Percentiles rank a stretch among this genome's conserved stretches.
Conservation (phyloP, 1,140 invertebrate species). For the Drosophila truncata region DNA sequence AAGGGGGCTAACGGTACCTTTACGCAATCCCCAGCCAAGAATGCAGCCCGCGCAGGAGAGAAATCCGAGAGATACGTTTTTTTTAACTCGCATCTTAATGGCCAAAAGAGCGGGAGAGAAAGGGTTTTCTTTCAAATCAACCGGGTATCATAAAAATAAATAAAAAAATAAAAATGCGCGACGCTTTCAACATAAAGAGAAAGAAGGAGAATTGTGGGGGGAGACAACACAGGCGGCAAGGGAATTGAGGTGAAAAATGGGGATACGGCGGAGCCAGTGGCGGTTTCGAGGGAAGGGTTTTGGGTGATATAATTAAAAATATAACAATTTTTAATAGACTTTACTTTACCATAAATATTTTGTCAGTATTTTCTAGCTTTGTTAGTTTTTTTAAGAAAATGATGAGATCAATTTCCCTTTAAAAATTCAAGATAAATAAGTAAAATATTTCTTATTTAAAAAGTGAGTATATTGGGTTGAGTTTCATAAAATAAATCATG, state of each 20-base stretch:
- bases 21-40: conserved; percentile 74
- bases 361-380: too few relatives aligned
- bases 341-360: too few relatives aligned
- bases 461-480: too few relatives aligned
- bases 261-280: conserved; percentile 19
- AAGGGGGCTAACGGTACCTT: conserved; percentile 74
- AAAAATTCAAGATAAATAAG: too few relatives aligned
- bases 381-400: too few relatives aligned
- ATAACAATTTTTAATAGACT: too few relatives aligned
- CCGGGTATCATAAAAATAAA: conserved; percentile 77
- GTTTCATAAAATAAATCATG: too few relatives aligned
- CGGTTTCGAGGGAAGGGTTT: not conserved
- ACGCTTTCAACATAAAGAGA: conserved; percentile 78
- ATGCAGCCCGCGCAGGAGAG: conserved; percentile 49
- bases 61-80: conserved; percentile 47
- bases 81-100: conserved; percentile 4
- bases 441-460: too few relatives aligned
- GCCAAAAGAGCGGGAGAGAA: conserved; percentile 62
- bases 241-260: conserved; percentile 24
- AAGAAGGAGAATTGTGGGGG: conserved; percentile 19
- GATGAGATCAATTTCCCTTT: too few relatives aligned
- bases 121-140: conserved; percentile 70
- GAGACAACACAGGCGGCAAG: not conserved
- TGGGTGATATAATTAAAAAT: not conserved
- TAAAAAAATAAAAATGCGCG: conserved; percentile 74